Base-by-base conservation (phyloP, 2,113 vertebrate species). In the Henicopernis longicauda region DNA sequence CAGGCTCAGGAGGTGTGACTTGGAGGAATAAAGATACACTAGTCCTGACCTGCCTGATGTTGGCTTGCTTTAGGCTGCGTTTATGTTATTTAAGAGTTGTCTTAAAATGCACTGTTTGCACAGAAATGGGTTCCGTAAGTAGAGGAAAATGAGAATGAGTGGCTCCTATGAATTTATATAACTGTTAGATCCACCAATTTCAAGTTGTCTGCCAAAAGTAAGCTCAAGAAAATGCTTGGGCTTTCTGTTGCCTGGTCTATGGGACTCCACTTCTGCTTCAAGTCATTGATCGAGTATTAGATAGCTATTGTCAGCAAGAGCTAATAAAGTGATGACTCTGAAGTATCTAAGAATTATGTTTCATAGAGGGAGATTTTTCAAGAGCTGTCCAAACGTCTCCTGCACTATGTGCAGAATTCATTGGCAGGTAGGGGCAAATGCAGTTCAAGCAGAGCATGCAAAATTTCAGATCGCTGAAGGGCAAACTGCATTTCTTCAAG, bases 321-420 rank as follows among this genome's bases (percentile, higher is more conserved):
- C 40, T 76, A 11, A 54, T 70, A 4, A 61, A 62, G 38, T 7
- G 32, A 22, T 27, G 40, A 10, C 22, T 63, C 65, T 38, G 38
- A 76, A 52, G 50, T 32, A 38, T 23, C 25, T 9, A 12, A 27
- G 50, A 71, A 17, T 42, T n/a, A 15, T 0, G 8, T 34, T 16
- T 47, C 34, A 13, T 13, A 52, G 81, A 67, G 50, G 47, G 31
- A 52, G 44, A n/a, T 42, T 49, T 73, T 44, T 82, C 72, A 61
- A 65, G 44, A 59, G 72, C n/a, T 83, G 8, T 59, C 42, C 40
- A 50, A 19, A 71, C 19, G 19, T 23, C 44, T 58, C 47, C 57
- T 10, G 20, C 9, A 2, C 10, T 4, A 7, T 6, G 32, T 42
- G 67, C 47, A 17, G 44, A 25, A 27, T 18, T 7, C 3, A 0